Conservation (phyloP, 2,797 vertebrate species). For the Delichon dasypus region DNA sequence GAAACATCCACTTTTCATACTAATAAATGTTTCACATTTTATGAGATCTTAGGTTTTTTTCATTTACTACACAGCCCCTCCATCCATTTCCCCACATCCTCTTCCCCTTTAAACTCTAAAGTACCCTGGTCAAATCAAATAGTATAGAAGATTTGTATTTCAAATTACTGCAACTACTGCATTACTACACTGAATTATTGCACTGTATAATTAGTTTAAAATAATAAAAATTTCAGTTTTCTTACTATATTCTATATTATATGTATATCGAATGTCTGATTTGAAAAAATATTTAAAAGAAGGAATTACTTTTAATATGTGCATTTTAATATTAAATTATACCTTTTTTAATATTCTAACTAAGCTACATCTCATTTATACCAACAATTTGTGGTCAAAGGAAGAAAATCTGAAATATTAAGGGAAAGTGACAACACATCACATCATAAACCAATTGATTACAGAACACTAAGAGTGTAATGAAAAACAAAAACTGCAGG, state of each 20-base stretch:
- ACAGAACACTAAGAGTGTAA: neutral
- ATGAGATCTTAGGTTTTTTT: neutral
- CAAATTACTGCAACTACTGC: neutral
- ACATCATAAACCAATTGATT: neutral
- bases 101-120: neutral
- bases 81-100: neutral
- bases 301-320: neutral
- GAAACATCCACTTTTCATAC: neutral
- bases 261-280: neutral
- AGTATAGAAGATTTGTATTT: neutral
- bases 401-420: neutral
- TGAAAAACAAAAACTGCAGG: neutral
- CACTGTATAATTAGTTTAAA: neutral
- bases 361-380: neutral
- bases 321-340: neutral
- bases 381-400: neutral
- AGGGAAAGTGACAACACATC: neutral
- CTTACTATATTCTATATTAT: neutral
- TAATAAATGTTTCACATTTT: neutral
- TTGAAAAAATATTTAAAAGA: neutral
- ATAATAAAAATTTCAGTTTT: neutral
- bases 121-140: neutral
- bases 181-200: neutral
- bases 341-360: neutral
- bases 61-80: neutral